phyloP scores from a whole-genome alignment of 2,113 vertebrate species.

The Lontra canadensis region DNA sequence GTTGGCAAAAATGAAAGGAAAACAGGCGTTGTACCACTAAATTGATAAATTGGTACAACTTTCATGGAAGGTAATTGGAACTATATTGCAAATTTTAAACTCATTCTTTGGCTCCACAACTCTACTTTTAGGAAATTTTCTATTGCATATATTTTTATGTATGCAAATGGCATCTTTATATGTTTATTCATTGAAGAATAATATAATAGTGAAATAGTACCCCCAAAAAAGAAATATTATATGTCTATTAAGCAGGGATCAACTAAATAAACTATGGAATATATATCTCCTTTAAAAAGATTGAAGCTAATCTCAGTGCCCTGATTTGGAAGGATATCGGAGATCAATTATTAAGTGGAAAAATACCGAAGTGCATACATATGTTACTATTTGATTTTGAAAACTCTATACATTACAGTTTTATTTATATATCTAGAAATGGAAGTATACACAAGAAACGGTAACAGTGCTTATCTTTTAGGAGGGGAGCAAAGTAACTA shows the following conservation, averaged over 20 bases:
- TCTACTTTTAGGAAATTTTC: neutral
- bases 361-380: neutral
- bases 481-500: neutral
- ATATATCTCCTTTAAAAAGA: neutral
- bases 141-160: neutral
- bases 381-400: neutral
- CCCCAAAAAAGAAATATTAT: neutral
- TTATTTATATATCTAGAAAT: neutral
- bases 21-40: neutral
- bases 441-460: neutral
- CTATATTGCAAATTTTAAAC: neutral
- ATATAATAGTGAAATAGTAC: neutral
- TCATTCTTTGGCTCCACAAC: neutral
- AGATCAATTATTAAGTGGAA: neutral
- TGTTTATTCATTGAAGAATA: neutral
- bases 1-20: neutral
- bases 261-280: conserved; percentile 8
- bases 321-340: neutral
- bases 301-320: neutral
- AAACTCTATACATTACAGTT: neutral
- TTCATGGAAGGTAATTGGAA: neutral
- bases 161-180: neutral
- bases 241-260: neutral
- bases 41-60: neutral
- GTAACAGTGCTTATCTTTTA: neutral